Base-by-base conservation (phyloP, 2,113 vertebrate species). In the Thryonomys swinderianus region DNA sequence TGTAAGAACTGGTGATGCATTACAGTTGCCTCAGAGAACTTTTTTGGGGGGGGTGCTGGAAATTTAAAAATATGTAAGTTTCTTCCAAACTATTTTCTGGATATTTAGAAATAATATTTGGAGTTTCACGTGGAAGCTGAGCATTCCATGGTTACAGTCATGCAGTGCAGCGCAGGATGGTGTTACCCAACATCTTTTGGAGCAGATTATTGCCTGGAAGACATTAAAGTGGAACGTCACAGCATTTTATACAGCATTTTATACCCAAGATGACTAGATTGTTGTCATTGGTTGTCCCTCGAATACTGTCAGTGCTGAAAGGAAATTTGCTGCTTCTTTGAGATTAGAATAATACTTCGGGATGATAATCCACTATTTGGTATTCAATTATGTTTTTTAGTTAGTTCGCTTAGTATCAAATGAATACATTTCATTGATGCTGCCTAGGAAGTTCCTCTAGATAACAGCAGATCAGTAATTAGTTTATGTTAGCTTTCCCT, bases 1-100 rank as follows among this genome's bases (percentile, higher is more conserved):
- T 71, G 82, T 73, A 62, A 67, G 17, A 62, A 48, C 80, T 16
- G 69, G 7, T 69, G 42, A 21, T 94, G 74, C 0, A 5, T 67
- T 88, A 69, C 14, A 59, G 30, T 40, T 7, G 17, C 82, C 79
- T 13, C 10, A 42, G 0, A 55, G 48, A 87, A 25, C 64, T 84
- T 78, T 42, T n/a, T 64, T 88, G 8, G 64, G 81, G 23, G 37
- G 42, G 85, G 40, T 86, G 27, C 40, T 79, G 25, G 53, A 84
- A 88, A 79, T 45, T 82, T 85, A 18, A n/a, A 62, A n/a, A 91
- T 95, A 91, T 59, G 85, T 84, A 81, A 81, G 4, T 95, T 76
- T 30, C 61, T 92, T 86, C 17, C 42, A 84, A 83, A 94, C 86
- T 74, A 7, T 69, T 18, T 81, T 76, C 23, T 16, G 34, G 25